These are phyloP conservation scores for Salmo trutta DNA, from an alignment of 2,797 vertebrate species.

Conservation along the genomic window DNA sequence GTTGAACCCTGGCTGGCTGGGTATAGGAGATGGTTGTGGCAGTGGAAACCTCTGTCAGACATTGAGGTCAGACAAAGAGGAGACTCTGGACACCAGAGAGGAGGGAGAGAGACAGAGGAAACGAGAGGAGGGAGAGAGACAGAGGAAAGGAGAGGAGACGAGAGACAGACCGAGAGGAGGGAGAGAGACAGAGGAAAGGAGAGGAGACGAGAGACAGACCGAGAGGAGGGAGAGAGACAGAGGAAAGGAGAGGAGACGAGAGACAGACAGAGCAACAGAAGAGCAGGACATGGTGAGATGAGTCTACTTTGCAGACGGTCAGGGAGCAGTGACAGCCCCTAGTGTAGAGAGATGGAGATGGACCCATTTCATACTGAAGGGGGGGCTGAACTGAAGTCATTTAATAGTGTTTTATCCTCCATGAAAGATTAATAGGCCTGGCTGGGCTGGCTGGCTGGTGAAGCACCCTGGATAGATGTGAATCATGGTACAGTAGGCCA, in stretches of 20 bases:
- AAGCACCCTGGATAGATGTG: background rate
- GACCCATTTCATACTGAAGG: slow-evolving; percentile 32
- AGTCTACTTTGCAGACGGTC: slow-evolving; percentile 39
- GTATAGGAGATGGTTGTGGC: slow-evolving; percentile 23
- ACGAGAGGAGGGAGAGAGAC: no score
- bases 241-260: no score
- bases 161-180: no score
- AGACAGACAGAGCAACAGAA: background rate
- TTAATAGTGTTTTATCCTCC: slow-evolving; percentile 32
- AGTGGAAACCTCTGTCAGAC: slow-evolving; percentile 35
- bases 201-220: no score
- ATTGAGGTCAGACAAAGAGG: slow-evolving; percentile 50
- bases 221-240: no score
- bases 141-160: no score
- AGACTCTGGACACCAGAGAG: slow-evolving; percentile 52
- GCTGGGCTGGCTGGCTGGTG: slow-evolving; percentile 33
- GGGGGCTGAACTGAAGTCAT: slow-evolving; percentile 25
- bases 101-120: slow-evolving; percentile 1
- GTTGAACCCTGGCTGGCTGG: background rate
- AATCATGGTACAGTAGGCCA: slow-evolving; percentile 13
- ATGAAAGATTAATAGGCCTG: slow-evolving; percentile 54
- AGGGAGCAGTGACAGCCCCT: slow-evolving; percentile 36
- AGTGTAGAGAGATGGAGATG: slow-evolving; percentile 30
- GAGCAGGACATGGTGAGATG: slow-evolving; percentile 14
- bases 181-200: no score